Evolutionary conservation across 2,113 vertebrate species (phyloP).

Genomic region (Toxotes chatareus): DNA sequence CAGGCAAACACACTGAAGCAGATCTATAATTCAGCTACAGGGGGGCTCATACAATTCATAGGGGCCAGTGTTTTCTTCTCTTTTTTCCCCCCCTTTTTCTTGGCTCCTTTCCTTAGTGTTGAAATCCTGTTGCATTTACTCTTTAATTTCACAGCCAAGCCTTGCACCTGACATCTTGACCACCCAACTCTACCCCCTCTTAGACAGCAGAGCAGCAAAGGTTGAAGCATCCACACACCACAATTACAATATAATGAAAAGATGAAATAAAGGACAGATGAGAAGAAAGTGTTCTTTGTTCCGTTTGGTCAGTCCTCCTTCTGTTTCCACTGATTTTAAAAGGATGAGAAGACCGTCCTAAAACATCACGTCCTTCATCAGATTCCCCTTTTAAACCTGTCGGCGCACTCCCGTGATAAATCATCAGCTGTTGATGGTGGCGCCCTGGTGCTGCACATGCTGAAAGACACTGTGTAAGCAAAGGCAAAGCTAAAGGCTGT

Average conservation of each 20-base stretch:
- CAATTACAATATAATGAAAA: slow-evolving; percentile 65
- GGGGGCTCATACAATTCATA: slow-evolving; percentile 82
- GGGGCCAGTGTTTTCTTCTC: slow-evolving; percentile 60
- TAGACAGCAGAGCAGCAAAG: slow-evolving; percentile 7
- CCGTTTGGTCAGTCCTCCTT: slow-evolving; percentile 57
- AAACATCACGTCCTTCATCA: slow-evolving; percentile 56
- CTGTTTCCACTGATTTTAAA: slow-evolving; percentile 59
- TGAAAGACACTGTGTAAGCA: slow-evolving; percentile 14
- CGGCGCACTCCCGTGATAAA: slow-evolving; percentile 43
- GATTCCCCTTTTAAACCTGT: slow-evolving; percentile 63
- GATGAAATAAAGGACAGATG: slow-evolving; percentile 18
- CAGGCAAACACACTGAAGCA: slow-evolving; percentile 74
- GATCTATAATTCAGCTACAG: slow-evolving; percentile 83
- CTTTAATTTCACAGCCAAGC: slow-evolving; percentile 72
- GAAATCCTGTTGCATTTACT: slow-evolving; percentile 62
- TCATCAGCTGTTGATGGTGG: slow-evolving; percentile 22
- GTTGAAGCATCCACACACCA: slow-evolving; percentile 40
- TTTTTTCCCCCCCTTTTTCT: slow-evolving; percentile 27
- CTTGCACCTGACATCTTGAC: slow-evolving; percentile 64
- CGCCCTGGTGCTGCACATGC: background rate
- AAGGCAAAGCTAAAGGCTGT: slow-evolving; percentile 19
- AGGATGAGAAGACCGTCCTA: slow-evolving; percentile 7
- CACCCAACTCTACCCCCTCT: slow-evolving; percentile 46
- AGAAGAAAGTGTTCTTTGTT: slow-evolving; percentile 53
- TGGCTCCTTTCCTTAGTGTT: slow-evolving; percentile 47